These are phyloP conservation scores for Passer domesticus DNA, from an alignment of 2,113 vertebrate genomes.

Conservation along the genomic window DNA sequence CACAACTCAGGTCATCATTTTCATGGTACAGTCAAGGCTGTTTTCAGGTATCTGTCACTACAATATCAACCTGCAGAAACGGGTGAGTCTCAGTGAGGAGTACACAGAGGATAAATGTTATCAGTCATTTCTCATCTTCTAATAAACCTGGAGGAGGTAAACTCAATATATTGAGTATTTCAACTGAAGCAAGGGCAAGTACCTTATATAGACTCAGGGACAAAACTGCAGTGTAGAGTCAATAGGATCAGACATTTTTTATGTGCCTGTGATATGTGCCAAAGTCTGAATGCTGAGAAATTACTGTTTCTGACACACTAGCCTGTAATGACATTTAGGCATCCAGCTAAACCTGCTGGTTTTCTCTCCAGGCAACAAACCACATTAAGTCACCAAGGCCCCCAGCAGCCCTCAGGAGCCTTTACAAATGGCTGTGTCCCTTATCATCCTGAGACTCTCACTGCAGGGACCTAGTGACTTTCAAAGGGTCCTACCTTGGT, in stretches of 20 bases:
- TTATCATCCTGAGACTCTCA: not conserved
- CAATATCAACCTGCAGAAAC: not conserved
- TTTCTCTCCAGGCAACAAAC: slow-evolving; percentile 18
- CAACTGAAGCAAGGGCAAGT: not conserved
- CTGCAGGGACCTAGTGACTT: not conserved
- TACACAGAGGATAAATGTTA: not conserved
- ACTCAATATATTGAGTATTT: not conserved
- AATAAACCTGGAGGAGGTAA: not conserved
- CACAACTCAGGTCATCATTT: not conserved
- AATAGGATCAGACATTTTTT: not conserved
- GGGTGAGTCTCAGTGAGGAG: not conserved
- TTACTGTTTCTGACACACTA: slow-evolving; percentile 25
- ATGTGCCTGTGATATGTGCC: not conserved
- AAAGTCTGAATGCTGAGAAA: not conserved
- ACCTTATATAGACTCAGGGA: not conserved
- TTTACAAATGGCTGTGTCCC: not conserved
- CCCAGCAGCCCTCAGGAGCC: not conserved
- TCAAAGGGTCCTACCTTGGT: not conserved
- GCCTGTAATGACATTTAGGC: not conserved
- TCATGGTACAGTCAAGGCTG: not conserved
- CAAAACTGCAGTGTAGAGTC: not conserved
- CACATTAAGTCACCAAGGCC: not conserved
- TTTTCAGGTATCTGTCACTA: not conserved
- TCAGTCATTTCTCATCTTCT: not conserved
- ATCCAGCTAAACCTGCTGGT: slow-evolving; percentile 9